Conservation (phyloP, 2,113 vertebrate genomes). For the Rhinolophus ferrumequinum region DNA sequence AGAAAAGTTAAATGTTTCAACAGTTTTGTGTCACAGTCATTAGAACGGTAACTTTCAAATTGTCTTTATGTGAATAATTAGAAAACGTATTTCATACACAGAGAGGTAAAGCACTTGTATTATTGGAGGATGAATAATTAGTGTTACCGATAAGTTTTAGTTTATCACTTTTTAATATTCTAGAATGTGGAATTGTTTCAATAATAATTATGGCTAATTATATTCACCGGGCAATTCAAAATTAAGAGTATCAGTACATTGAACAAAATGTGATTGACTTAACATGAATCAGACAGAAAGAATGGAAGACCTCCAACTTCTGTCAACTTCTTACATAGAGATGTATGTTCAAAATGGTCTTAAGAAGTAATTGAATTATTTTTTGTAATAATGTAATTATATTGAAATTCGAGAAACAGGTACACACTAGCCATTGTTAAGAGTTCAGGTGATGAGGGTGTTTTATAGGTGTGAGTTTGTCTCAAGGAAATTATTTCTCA, state of each 20-base stretch:
- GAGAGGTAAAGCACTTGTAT: not conserved
- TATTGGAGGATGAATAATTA: not conserved
- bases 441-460: not conserved
- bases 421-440: not conserved
- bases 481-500: not conserved
- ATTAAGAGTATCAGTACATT: not conserved
- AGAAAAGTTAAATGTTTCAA: not conserved
- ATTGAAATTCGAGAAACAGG: not conserved
- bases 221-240: not conserved
- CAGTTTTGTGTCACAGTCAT: not conserved
- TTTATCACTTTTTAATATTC: not conserved
- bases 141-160: not conserved
- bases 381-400: not conserved
- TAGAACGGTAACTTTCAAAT: not conserved
- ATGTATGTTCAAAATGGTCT: not conserved
- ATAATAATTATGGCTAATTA: not conserved
- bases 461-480: not conserved
- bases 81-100: not conserved
- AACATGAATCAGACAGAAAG: not conserved
- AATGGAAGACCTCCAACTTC: not conserved
- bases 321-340: not conserved
- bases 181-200: not conserved
- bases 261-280: not conserved
- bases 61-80: not conserved
- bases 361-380: constrained; percentile 8